Evolutionary conservation across 2,797 vertebrate species (phyloP), one percentile per base, ranked within the genome.

Genomic region (Alcedo atthis): DNA sequence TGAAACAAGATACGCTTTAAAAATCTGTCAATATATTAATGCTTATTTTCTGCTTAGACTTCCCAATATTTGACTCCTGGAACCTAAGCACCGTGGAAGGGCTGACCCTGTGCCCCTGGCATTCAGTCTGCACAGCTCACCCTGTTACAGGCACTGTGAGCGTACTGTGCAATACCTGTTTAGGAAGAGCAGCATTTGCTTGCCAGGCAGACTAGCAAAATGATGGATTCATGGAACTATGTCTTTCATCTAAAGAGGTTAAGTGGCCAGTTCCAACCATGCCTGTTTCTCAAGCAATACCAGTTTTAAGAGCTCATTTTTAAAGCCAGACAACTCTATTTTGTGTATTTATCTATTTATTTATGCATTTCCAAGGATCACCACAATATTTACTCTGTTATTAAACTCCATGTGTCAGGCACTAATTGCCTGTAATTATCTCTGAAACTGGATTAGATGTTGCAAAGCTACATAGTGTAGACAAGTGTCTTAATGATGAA

Each of bases 391-490:
- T 94, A 94, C 85, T 80, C 95, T 94, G 82, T 96, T 95, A 97
- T 96, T 96, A 96, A 93, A 91, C 73, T 78, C 84, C 82, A 63
- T 94, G 86, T 88, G 86, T 94, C 92, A 92, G 87, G 85, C 77
- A 51, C 51, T 94, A 95, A 95, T 81, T 92, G 81, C 61, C 92
- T 92, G 78, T 96, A 97, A 96, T 96, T 96, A 95, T 84, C 83
- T 94, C 30, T 67, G 76, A 86, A 93, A 95, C 76, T 90, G 76
- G 57, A 94, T 85, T 86, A 87, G 86, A 83, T 94, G 88, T 95
- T 96, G 94, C 62, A 48, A 92, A 95, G 89, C 83, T 93, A 87
- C 81, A 80, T 3, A 61, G 82, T 15, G 33, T 35, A 91, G 95
- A 75, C 89, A 93, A 95, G 86, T 63, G 82, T 73, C 75, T 75